These are phyloP conservation scores for Triplophysa bombifrons DNA, from an alignment of 2,797 vertebrate genomes.

Conservation along the genomic window DNA sequence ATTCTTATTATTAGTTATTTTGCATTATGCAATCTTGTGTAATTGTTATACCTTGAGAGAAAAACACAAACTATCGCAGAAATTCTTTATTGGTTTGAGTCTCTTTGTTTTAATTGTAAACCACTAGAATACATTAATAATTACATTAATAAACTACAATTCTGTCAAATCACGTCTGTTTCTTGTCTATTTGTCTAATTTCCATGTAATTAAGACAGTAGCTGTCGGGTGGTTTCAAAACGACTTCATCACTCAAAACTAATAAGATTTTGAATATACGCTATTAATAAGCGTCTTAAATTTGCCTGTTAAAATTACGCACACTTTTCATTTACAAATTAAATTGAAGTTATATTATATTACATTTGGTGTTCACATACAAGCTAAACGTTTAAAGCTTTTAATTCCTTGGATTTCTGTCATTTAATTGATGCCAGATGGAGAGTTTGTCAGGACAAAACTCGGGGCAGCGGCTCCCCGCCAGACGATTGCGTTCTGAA, in stretches of 20 bases:
- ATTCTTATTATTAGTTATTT: no score
- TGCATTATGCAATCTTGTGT: no score
- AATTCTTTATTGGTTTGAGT: no score
- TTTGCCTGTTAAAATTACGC: neutral
- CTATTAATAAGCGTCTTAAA: neutral
- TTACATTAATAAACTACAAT: no score
- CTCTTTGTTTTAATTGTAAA: no score
- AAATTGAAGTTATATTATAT: neutral
- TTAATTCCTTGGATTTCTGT: conserved; percentile 18
- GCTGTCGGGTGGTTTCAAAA: conserved; percentile 51
- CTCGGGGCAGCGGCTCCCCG: conserved; percentile 26
- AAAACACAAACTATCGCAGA: no score
- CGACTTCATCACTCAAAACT: conserved; percentile 23
- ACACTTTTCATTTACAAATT: neutral
- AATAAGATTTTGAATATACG: conserved; percentile 3
- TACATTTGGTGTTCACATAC: neutral
- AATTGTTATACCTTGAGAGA: no score
- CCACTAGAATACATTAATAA: no score
- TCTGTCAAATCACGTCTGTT: no score
- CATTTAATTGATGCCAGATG: conserved; percentile 41
- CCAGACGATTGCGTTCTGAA: conserved; percentile 3
- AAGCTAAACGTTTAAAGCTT: neutral
- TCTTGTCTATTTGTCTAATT: neutral
- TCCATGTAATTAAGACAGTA: conserved; percentile 20
- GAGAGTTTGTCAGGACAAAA: conserved; percentile 41